phyloP scores from a whole-genome alignment of 2,888 invertebrate genomes.

The Tinea pellionella region DNA sequence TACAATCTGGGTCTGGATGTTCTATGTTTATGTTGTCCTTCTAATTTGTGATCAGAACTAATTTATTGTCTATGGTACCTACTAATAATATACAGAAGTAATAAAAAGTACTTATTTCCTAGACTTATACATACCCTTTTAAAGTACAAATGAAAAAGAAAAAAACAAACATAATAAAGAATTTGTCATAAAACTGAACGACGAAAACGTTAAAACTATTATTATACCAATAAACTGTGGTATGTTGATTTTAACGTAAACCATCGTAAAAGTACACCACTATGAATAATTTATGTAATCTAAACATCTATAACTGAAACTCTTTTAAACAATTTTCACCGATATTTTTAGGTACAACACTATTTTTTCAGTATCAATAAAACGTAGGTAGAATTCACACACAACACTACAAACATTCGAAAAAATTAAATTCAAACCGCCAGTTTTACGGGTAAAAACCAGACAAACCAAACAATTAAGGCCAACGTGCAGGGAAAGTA shows the following conservation, averaged over 20 bases:
- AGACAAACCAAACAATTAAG: slow-evolving; percentile 66
- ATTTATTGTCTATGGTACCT: no score
- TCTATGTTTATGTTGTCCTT: no score
- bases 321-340: no score
- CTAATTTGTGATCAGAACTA: no score
- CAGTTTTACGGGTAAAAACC: not conserved
- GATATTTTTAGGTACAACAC: no score
- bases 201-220: not conserved
- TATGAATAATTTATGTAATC: not conserved
- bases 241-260: not conserved
- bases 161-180: not conserved
- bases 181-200: not conserved
- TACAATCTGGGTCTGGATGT: no score
- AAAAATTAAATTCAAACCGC: not conserved
- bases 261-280: not conserved
- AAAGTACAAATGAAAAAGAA: no score
- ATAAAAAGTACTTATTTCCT: no score
- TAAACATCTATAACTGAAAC: not conserved
- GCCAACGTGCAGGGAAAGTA: slow-evolving; percentile 57
- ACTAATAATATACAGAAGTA: no score
- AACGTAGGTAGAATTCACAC: no score
- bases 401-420: not conserved
- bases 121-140: no score
- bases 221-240: not conserved
- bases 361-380: no score